Conservation (phyloP, 2,113 vertebrate species). For the Oriolus oriolus region DNA sequence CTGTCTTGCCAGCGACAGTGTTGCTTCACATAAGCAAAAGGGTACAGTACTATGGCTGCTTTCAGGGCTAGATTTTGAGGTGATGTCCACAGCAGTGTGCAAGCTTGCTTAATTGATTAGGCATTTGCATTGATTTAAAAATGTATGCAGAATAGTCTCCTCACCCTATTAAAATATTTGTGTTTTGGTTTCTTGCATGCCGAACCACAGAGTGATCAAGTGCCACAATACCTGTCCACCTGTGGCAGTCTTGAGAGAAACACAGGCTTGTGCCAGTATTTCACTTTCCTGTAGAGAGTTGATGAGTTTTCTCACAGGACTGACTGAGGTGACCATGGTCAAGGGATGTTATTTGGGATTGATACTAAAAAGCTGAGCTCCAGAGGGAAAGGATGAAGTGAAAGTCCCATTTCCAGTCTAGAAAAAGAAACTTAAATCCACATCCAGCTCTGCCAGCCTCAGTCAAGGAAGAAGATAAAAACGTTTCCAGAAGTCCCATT, state of each 20-base stretch:
- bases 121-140: not conserved
- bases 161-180: not conserved
- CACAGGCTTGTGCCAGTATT: not conserved
- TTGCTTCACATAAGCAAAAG: not conserved
- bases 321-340: not conserved
- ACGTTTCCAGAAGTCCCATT: not conserved
- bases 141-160: not conserved
- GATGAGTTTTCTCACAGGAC: not conserved
- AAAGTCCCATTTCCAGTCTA: not conserved
- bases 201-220: not conserved
- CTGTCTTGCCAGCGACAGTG: not conserved
- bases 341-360: not conserved
- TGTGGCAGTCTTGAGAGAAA: not conserved
- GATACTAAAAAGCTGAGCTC: not conserved
- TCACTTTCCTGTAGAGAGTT: not conserved
- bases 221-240: not conserved
- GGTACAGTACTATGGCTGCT: fast-evolving
- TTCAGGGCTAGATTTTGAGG: not conserved
- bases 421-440: not conserved
- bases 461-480: not conserved
- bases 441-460: not conserved
- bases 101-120: not conserved
- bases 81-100: not conserved
- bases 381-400: not conserved
- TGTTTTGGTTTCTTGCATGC: not conserved